Conservation (phyloP, 2,888 invertebrate species). For the Sceliomorpha sp. region DNA sequence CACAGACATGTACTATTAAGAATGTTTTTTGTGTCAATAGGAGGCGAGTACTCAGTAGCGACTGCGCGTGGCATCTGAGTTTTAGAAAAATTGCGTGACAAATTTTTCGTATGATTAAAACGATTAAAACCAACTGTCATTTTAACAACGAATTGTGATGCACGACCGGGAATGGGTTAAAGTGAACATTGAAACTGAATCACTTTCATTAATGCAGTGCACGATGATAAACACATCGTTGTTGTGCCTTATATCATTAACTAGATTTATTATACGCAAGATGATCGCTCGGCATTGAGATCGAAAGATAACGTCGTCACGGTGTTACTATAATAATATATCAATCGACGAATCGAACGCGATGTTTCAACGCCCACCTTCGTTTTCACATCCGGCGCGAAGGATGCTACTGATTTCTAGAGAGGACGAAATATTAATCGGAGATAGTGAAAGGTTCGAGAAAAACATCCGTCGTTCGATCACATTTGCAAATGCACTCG, state of each 20-base stretch:
- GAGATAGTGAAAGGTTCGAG: slow-evolving; percentile 40
- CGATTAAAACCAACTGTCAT: too few relatives aligned
- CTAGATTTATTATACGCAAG: slow-evolving; percentile 19
- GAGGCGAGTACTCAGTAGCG: too few relatives aligned
- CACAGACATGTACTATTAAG: too few relatives aligned
- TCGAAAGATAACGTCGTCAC: slow-evolving; percentile 20
- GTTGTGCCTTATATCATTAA: slow-evolving; percentile 24
- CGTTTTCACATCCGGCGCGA: slow-evolving; percentile 66
- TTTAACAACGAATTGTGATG: too few relatives aligned
- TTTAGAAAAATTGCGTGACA: too few relatives aligned
- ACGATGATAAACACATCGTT: not conserved
- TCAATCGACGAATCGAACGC: slow-evolving; percentile 11
- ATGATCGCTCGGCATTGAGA: slow-evolving; percentile 6
- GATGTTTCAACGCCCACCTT: slow-evolving; percentile 56
- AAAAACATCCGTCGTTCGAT: slow-evolving; percentile 19
- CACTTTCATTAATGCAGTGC: not conserved
- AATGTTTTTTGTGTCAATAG: too few relatives aligned
- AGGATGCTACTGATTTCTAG: slow-evolving; percentile 64
- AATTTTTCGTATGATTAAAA: too few relatives aligned
- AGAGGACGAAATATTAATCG: slow-evolving; percentile 26
- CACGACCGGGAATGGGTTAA: too few relatives aligned
- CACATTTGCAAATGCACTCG: slow-evolving; percentile 39
- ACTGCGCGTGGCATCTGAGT: too few relatives aligned
- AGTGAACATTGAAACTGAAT: slow-evolving; percentile 5
- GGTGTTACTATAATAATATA: slow-evolving; percentile 28